Evolutionary conservation across 2,113 vertebrate species (phyloP), one percentile per base, ranked within the genome.

Genomic region (Labeo catla): DNA sequence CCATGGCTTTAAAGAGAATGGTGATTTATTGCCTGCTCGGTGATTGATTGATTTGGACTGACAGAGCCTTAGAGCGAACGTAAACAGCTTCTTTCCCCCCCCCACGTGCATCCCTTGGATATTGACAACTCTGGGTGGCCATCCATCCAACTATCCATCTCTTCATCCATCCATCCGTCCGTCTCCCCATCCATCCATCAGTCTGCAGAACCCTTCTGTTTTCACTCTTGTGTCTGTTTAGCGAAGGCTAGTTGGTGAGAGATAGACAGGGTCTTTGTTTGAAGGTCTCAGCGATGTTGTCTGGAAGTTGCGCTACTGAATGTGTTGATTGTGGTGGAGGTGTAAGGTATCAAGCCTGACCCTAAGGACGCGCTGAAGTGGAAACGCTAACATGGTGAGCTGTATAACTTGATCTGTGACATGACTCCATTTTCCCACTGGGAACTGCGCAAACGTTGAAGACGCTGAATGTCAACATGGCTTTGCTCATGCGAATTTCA

Each of bases 1-100:
- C 47, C 28, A 10, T 47, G 4, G 4, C 65, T 59, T 83, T 83
- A 43, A 36, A 76, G 4, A n/a, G 57, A 73, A 78, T 54, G 66
- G 80, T 87, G 90, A 91, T 89, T 90, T 89, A 90, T 89, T 65
- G 85, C 70, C 74, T 8, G 28, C 83, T 76, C 49, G 15, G 36
- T 81, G 57, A 68, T 74, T 89, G 90, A 90, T 91, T 89, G 89
- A 89, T 89, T 86, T 68, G 74, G 87, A 59, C 88, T 86, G 89
- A 88, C 84, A 59, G 61, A 87, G 82, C 77, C 86, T 76, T 68
- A 57, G 72, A 78, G 74, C 45, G 70, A 61, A 76, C 72, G 84
- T 81, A 86, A 86, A 89, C 85, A 85, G 74, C 86, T 68, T 74
- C n/a, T 73, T 78, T 65, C 65, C 74, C 66, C 73, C 57, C 81